A percentile compares a stretch with the other conserved stretches of the same genome.
phyloP scores from a whole-genome alignment of 92 coral and sea anemone species.

The Heliopora coerulea region DNA sequence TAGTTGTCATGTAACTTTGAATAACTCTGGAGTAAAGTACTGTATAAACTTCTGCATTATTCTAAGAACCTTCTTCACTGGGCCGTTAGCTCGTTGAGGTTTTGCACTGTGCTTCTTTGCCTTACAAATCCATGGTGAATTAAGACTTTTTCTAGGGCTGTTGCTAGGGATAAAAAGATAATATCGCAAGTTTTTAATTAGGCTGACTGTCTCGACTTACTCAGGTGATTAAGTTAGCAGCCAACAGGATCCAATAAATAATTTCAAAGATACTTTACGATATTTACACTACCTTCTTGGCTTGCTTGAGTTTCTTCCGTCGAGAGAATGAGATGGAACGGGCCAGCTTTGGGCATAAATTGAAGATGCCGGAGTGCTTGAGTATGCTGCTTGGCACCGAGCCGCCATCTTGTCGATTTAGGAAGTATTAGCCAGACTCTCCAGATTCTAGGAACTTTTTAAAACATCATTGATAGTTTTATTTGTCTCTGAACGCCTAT shows the following conservation, averaged over 20 bases:
- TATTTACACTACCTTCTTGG: background rate
- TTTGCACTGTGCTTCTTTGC: constrained; percentile 6
- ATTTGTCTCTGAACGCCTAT: no score
- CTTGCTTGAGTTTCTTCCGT: background rate
- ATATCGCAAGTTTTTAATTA: background rate
- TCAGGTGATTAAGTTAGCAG: background rate
- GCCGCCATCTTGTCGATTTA: constrained; percentile 30
- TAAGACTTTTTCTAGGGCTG: constrained; percentile 24
- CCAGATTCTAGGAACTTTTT: no score
- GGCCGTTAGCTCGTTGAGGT: background rate
- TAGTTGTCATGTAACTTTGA: no score
- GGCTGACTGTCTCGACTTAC: background rate
- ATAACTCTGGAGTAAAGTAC: no score
- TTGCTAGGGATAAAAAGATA: constrained; percentile 40
- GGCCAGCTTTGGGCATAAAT: constrained; percentile 44
- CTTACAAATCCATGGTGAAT: constrained; percentile 24
- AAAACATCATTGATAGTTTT: no score
- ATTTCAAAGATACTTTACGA: background rate
- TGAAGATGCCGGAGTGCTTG: constrained; percentile 27
- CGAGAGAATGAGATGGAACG: constrained; percentile 14
- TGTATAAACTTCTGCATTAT: no score
- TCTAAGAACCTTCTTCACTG: background rate
- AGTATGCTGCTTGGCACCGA: constrained; percentile 5
- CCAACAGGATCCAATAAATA: background rate
- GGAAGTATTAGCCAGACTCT: no score